Evolutionary conservation across 2,888 invertebrate species (phyloP), one percentile per base, ranked within the genome.

Genomic region (Pseudeuparius sepicola): DNA sequence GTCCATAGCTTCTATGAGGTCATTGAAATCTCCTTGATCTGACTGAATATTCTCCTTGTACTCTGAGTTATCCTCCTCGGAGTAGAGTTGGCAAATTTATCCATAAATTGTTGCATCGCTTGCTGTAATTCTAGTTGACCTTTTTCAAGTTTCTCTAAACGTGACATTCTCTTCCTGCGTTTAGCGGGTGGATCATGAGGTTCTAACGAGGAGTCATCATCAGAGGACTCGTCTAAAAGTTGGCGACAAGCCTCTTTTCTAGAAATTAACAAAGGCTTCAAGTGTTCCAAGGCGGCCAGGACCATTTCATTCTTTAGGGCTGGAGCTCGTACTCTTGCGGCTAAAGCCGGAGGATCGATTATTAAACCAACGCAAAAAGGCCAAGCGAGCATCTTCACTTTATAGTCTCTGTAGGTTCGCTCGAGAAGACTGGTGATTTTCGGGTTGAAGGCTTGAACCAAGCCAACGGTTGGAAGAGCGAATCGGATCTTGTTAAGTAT

Each of bases 401-500:
- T 52, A 11, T 41, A 43, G 26, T 46, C 40, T 14, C 45, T 24
- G 29, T 41, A 52, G 6, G 26, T 34, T 23, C 37, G 42, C 26
- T 52, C 49, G 4, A 37, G 25, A 3, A 50, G 31, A 6, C 33
- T 30, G 2, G 28, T 31, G 14, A 38, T 35, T 4, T 37, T 32
- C 11, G 48, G 49, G 3, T 40, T 34, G 14, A 51, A 51, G 2
- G 50, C 50, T 18, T 17, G 34, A 6, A 36, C 44, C 14, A 51
- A 24, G 5, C 34, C 47, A 1, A 48, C 43, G 2, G 45, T 50
- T 4, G 48, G 50, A 3, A 49, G 29, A 2, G 46, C 49, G 27
- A 48, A 51, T 15, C 48, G 41, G 2, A 50, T 26, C 37, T 48
- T 50, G 20, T 46, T 49, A 6, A 51, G 20, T 3, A 48, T 32